These are phyloP conservation scores for Erannis defoliaria DNA, from an alignment of 2,888 invertebrate genomes.

Conservation along the genomic window DNA sequence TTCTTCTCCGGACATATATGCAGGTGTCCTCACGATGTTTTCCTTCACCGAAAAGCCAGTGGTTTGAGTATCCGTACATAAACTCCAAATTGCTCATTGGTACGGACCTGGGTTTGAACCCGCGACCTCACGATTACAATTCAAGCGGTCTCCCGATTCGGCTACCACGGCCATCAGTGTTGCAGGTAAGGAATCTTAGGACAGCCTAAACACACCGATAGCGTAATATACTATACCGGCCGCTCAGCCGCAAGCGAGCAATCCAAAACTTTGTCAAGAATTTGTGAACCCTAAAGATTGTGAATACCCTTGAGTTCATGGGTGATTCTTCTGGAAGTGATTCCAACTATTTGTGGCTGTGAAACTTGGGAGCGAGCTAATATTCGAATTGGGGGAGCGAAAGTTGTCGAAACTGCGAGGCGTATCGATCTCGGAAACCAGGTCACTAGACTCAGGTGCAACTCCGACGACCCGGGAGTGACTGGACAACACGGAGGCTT, in stretches of 20 bases:
- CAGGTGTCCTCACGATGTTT: too few species aligned
- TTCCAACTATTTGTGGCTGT: conserved; percentile 14
- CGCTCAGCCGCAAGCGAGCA: neutral
- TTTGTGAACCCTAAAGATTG: conserved; percentile 3
- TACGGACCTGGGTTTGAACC: too few species aligned
- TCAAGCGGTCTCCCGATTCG: too few species aligned
- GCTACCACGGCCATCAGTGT: too few species aligned
- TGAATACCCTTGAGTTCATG: conserved; percentile 1
- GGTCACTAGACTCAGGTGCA: conserved; percentile 41
- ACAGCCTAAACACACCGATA: too few species aligned
- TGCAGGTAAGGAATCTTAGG: neutral
- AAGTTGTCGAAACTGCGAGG: conserved; percentile 19
- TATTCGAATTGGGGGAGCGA: conserved; percentile 12
- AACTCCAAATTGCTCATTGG: too few species aligned
- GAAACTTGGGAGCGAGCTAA: conserved; percentile 15
- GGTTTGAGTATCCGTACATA: too few species aligned
- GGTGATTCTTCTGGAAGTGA: conserved; percentile 3
- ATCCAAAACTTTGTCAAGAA: neutral
- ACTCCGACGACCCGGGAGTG: neutral
- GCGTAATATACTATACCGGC: neutral
- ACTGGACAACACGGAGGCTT: too few species aligned
- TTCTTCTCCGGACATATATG: too few species aligned
- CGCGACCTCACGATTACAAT: too few species aligned
- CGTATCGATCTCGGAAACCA: conserved; percentile 41
- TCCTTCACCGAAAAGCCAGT: too few species aligned